Base-by-base conservation (phyloP, 2,888 invertebrate genomes). In the Autographa gamma region DNA sequence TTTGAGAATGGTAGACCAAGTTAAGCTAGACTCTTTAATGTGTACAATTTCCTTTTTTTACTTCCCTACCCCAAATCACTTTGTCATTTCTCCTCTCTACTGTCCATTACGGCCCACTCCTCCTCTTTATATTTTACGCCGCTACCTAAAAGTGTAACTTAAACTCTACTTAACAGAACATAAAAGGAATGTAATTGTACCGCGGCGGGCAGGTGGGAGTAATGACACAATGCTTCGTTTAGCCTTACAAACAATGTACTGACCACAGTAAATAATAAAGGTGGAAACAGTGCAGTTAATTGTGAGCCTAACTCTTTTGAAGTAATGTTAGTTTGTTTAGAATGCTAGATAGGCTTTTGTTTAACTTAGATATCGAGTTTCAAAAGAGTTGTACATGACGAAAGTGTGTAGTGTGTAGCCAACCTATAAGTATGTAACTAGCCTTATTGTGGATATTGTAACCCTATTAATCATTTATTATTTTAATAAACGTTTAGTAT, bases 171-270 rank as follows among this genome's bases (percentile, higher is more conserved):
- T 77, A 79, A 68, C 71, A 75, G 63, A 31, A 75, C 68, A 69
- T 77, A 66, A 79, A 79, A 25, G 58, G 59, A 52, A 60, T 66
- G 63, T 75, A 75, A 77, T 77, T 52, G 66, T 34, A 13, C 64
- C 74, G 48, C 60, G 66, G 71, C 69, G 64, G 69, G 70, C 81
- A 82, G 80, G 82, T 81, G 81, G 67, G 38, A 18, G 14, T 74
- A 79, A 81, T 77, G 7, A 38, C 71, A 68, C 66, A 71, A 71
- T 74, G 61, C 65, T 60, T 67, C 73, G 73, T 71, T 81, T 74
- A 76, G 66, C 65, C 70, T 71, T 71, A 74, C 75, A 65, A 72
- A 79, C 74, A 68, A 68, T 72, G 66, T 52, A 71, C 56, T 68
- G 65, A 77, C 77, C 79, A 38, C 71, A 54, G 54, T 79, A 76